phyloP scores from a whole-genome alignment of 2,888 invertebrate genomes.

The Brenthis hecate region DNA sequence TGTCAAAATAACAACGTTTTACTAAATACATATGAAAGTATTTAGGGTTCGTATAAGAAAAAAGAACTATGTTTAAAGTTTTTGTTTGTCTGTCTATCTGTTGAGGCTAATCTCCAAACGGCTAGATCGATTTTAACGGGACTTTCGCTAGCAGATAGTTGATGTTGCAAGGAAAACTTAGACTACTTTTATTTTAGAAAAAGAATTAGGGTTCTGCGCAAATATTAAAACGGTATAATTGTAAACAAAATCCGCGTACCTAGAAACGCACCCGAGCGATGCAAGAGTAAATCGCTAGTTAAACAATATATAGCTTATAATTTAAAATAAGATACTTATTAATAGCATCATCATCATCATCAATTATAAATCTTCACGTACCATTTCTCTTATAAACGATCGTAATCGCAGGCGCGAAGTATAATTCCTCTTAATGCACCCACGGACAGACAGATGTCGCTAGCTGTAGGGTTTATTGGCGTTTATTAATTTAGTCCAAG shows the following conservation, averaged over 20 bases:
- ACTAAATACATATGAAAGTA: too few species aligned
- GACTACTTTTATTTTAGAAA: too few species aligned
- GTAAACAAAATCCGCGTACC: not conserved
- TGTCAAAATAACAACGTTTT: too few species aligned
- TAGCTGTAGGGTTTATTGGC: constrained; percentile 41
- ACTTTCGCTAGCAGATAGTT: too few species aligned
- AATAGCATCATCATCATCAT: constrained; percentile 9
- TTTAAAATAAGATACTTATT: not conserved
- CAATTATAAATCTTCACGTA: constrained; percentile 29
- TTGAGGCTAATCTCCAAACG: too few species aligned
- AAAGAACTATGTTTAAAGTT: too few species aligned
- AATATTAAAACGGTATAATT: too few species aligned
- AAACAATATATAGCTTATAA: constrained; percentile 3
- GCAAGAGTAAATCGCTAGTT: not conserved
- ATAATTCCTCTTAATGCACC: constrained; percentile 36
- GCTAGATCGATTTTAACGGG: too few species aligned
- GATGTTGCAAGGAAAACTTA: too few species aligned
- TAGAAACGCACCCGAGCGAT: not conserved
- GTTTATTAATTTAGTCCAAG: constrained; percentile 45
- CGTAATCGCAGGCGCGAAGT: constrained; percentile 32
- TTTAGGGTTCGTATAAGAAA: too few species aligned
- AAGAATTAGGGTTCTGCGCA: too few species aligned
- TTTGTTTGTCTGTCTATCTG: too few species aligned
- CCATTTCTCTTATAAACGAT: constrained; percentile 39
- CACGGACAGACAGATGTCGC: constrained; percentile 42